A percentile compares a stretch with the other conserved stretches of the same genome.
Conservation (phyloP, 2,888 invertebrate species). For the Cantharis rufa region DNA sequence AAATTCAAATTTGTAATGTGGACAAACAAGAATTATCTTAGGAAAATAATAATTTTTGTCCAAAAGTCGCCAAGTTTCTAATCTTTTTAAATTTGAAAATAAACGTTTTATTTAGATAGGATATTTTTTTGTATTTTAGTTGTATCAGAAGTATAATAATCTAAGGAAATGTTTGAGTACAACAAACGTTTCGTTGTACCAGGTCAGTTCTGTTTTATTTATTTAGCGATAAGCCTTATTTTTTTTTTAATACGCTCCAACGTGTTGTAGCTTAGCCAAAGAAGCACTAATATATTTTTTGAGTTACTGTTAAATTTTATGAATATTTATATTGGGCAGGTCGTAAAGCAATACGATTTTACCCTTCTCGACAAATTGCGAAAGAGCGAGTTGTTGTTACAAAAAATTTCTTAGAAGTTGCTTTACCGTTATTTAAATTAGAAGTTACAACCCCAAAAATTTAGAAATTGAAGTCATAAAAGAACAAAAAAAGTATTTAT, state of each 20-base stretch:
- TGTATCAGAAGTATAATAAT: neutral
- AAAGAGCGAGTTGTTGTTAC: neutral
- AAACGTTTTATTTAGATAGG: neutral
- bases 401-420: neutral
- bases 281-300: neutral
- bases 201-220: neutral
- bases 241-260: neutral
- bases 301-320: neutral
- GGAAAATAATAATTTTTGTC: neutral
- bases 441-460: neutral
- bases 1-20: neutral
- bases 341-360: neutral
- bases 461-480: neutral
- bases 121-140: neutral
- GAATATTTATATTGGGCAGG: neutral
- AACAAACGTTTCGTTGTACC: neutral
- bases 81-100: neutral
- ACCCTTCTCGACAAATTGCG: neutral
- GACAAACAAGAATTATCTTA: neutral
- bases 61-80: neutral
- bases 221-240: neutral
- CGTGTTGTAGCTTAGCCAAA: neutral
- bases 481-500: neutral
- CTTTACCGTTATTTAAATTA: neutral
- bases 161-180: neutral